Evolutionary conservation across 1,140 invertebrate genomes (phyloP).

Genomic region (Lepidotrigona ventralis): DNA sequence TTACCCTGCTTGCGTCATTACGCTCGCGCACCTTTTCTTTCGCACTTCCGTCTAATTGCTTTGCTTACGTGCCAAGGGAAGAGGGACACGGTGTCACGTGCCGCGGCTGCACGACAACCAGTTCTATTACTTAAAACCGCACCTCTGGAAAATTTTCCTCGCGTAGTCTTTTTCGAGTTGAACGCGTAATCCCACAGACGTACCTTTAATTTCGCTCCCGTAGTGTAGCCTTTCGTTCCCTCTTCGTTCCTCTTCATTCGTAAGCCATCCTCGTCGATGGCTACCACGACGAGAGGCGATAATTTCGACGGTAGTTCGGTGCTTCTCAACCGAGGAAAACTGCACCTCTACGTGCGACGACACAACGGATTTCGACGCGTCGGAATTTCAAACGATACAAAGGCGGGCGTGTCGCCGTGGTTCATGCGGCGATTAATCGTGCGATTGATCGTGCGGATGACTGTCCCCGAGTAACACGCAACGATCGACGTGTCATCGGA

Average conservation of each 20-base stretch:
- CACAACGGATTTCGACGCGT: too few relatives aligned
- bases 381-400: not conserved
- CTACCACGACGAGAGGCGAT: not conserved
- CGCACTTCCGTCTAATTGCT: constrained; percentile 61
- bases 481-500: constrained; percentile 45
- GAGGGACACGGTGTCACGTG: constrained; percentile 47
- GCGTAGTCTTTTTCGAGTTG: constrained; percentile 28
- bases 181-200: constrained; percentile 46
- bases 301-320: not conserved
- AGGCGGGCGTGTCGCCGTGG: not conserved
- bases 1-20: constrained; percentile 55
- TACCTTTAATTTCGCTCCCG: constrained; percentile 43
- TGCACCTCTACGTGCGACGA: not conserved
- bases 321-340: not conserved
- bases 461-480: not conserved
- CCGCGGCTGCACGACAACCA: constrained; percentile 10
- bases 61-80: constrained; percentile 50
- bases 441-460: not conserved
- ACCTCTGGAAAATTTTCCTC: constrained; percentile 45
- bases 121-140: constrained; percentile 46
- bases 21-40: constrained; percentile 49
- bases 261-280: too few relatives aligned
- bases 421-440: not conserved
- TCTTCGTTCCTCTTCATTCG: not conserved
- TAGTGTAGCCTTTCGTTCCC: not conserved